Base-by-base conservation (phyloP, 2,888 invertebrate genomes). In the Cephus pulcher region DNA sequence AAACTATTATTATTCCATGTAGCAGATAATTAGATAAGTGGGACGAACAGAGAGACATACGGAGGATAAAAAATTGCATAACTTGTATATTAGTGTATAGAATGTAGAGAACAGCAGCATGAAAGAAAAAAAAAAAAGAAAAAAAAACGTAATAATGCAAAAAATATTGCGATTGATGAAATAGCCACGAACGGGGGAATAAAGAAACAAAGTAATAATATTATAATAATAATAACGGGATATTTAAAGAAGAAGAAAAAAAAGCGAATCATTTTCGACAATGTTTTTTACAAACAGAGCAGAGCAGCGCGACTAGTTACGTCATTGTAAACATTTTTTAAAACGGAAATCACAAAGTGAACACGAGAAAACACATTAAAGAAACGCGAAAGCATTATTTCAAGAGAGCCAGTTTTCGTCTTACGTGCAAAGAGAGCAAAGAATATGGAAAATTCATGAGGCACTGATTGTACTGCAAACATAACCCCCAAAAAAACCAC, bases 71-170 rank as follows among this genome's bases (percentile, higher is more conserved):
- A 89, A 89, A 88, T 89, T 88, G 87, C 89, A 88, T 90, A 91
- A 91, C 90, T 91, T 91, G 91, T 91, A 91, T 91, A 91, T 91
- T 91, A 91, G 91, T 91, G 91, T 91, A 91, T 91, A 91, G 91
- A 91, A 89, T 89, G 90, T 90, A 91, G 90, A 90, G 74, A 76
- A 73, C 75, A 75, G 75, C 75, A 71, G 75, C 75, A 78, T 75
- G 34, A 74, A 34, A 74, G n/a, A 15, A 34, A n/a, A 33, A 3
- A 33, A 3, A 74, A 34, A 12, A 0, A 34, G 12, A 33, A 23
- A 74, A 34, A 12, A 34, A 74, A 74, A 30, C 30, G 34, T 34
- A 34, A 30, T 70, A 30, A 70, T 32, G 12, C 71, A 30, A 70
- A 33, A 33, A 70, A 70, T 32, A 85, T 40, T 40, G 12, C 40